phyloP scores from a whole-genome alignment of 2,113 vertebrate genomes.

The Nibea coibor region DNA sequence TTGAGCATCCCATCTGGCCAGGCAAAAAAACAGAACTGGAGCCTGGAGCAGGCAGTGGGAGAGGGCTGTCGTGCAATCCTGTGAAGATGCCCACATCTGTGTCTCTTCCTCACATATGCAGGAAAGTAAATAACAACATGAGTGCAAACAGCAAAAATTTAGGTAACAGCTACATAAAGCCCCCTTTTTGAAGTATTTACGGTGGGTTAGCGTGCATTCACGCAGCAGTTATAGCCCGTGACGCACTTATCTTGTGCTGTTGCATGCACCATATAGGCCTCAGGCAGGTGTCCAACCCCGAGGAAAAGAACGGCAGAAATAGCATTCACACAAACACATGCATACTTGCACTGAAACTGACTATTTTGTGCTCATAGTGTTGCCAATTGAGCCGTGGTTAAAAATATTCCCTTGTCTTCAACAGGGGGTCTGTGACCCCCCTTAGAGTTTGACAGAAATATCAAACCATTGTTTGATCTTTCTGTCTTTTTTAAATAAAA shows the following conservation, averaged over 20 bases:
- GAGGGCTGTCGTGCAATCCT: slow-evolving; percentile 37
- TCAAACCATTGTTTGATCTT: no score
- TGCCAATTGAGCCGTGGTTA: background rate
- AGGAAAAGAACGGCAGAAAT: slow-evolving; percentile 56
- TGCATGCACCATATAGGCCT: slow-evolving; percentile 36
- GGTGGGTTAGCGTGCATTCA: slow-evolving; percentile 16
- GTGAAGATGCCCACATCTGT: slow-evolving; percentile 59
- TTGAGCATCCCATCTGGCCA: slow-evolving; percentile 74
- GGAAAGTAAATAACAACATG: slow-evolving; percentile 49
- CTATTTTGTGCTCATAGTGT: background rate
- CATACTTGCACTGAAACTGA: slow-evolving; percentile 21
- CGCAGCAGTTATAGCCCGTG: slow-evolving; percentile 27
- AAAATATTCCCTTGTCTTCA: background rate
- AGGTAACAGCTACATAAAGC: background rate
- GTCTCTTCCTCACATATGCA: slow-evolving; percentile 15
- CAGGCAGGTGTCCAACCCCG: slow-evolving; percentile 47
- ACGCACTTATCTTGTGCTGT: slow-evolving; percentile 34
- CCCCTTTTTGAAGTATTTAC: background rate
- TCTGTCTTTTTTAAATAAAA: no score
- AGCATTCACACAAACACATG: slow-evolving; percentile 46
- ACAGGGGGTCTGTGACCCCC: no score
- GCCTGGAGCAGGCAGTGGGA: slow-evolving; percentile 49
- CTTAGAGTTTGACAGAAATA: no score
- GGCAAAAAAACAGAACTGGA: slow-evolving; percentile 23
- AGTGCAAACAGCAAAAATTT: background rate